Conservation (phyloP, 2,113 vertebrate species). For the Sphyrna mokarran region DNA sequence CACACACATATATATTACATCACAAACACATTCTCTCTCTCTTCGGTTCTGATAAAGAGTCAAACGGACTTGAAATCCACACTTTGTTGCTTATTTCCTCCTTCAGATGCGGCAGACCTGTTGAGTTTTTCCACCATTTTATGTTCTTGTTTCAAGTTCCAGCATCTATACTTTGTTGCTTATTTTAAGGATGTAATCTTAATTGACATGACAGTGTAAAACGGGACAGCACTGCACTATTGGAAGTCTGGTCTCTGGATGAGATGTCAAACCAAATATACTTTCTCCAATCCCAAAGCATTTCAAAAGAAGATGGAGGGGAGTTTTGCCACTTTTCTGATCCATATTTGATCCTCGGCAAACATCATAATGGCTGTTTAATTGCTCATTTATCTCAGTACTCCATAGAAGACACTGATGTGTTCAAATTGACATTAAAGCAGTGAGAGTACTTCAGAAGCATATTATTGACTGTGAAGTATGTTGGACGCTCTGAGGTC, state of each 20-base stretch:
- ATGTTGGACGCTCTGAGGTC: background rate
- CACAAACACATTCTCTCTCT: too few species aligned
- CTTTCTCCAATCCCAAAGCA: too few species aligned
- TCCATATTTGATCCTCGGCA: background rate
- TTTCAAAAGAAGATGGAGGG: background rate
- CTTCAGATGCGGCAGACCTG: too few species aligned
- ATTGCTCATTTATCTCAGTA: background rate
- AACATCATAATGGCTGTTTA: background rate
- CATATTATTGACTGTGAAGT: background rate
- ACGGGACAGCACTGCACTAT: background rate
- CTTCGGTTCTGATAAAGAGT: too few species aligned
- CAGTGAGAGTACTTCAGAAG: background rate
- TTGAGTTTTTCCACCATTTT: too few species aligned
- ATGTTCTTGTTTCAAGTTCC: too few species aligned
- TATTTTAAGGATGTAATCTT: background rate
- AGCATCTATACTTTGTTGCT: too few species aligned
- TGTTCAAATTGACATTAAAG: background rate
- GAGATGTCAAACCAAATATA: background rate
- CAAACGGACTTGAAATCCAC: too few species aligned
- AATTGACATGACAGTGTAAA: background rate
- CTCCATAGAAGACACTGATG: background rate
- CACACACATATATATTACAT: too few species aligned
- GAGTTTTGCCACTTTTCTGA: background rate
- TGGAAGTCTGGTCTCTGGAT: background rate
- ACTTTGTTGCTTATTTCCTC: too few species aligned